A percentile compares a stretch with the other conserved stretches of the same genome.
Conservation (phyloP, 2,113 vertebrate genomes). For the Brachyistius frenatus region DNA sequence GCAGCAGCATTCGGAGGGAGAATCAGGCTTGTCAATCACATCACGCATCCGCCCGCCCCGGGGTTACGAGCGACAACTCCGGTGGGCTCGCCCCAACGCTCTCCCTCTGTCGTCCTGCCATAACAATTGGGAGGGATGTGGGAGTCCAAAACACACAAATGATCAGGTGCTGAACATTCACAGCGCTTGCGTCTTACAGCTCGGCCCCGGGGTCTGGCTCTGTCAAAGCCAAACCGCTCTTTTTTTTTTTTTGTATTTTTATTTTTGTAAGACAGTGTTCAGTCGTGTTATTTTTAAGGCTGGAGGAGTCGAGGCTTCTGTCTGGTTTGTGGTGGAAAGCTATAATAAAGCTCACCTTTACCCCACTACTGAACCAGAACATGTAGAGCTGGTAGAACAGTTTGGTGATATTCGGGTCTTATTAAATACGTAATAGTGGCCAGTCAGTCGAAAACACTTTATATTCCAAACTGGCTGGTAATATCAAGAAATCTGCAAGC, state of each 20-base stretch:
- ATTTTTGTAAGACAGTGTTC: conserved; percentile 79
- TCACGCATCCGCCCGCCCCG: conserved; percentile 73
- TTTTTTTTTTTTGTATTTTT: conserved; percentile 49
- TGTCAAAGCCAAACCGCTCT: conserved; percentile 37
- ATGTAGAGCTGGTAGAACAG: not conserved
- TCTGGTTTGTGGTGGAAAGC: conserved; percentile 78
- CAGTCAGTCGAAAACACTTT: not conserved
- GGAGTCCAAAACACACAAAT: conserved; percentile 90
- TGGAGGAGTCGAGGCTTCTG: conserved; percentile 87
- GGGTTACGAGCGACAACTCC: conserved; percentile 86
- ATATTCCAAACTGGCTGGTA: not conserved
- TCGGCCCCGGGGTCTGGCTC: not conserved
- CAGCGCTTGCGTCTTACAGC: conserved; percentile 46
- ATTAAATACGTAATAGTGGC: not conserved
- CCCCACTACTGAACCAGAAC: conserved; percentile 26
- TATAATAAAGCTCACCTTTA: conserved; percentile 32
- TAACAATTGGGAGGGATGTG: conserved; percentile 84
- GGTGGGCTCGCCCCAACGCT: conserved; percentile 78
- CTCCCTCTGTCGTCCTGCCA: conserved; percentile 79
- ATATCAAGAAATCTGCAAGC: too few species aligned
- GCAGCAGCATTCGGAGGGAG: conserved; percentile 81
- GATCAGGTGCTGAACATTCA: conserved; percentile 84
- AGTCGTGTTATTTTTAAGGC: conserved; percentile 87
- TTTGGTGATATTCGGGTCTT: not conserved
- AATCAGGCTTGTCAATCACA: conserved; percentile 87